Conservation (phyloP, 1,140 invertebrate species). For the Caenorhabditis remanei region DNA sequence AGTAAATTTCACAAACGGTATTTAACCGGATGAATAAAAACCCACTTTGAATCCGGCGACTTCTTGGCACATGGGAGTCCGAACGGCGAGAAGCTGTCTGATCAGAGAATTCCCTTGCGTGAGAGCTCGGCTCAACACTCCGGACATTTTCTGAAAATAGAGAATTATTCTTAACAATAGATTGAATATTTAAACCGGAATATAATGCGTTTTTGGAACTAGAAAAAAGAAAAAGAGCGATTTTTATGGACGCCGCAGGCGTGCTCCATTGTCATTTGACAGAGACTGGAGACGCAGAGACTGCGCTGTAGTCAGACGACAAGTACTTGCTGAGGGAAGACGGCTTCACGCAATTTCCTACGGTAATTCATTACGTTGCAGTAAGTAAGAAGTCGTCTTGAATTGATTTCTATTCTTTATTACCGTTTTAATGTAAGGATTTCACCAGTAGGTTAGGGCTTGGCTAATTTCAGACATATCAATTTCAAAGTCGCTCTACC, state of each 20-base stretch:
- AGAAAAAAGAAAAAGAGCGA: neutral
- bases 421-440: too few relatives aligned
- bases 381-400: too few relatives aligned
- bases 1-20: neutral
- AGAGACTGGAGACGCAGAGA: slow-evolving; percentile 5
- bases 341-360: neutral
- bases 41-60: slow-evolving; percentile 16
- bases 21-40: neutral
- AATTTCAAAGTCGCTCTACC: too few relatives aligned
- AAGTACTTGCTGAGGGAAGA: neutral
- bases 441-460: too few relatives aligned
- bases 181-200: neutral
- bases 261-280: neutral
- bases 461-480: too few relatives aligned
- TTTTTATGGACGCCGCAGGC: neutral
- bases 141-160: slow-evolving; percentile 25
- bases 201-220: neutral
- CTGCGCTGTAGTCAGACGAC: neutral
- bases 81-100: neutral
- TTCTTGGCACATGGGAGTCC: slow-evolving; percentile 12
- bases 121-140: slow-evolving; percentile 3
- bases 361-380: neutral
- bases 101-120: neutral
- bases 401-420: too few relatives aligned
- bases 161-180: neutral